Conservation (phyloP, 2,113 vertebrate genomes). For the Platysteira castanea region DNA sequence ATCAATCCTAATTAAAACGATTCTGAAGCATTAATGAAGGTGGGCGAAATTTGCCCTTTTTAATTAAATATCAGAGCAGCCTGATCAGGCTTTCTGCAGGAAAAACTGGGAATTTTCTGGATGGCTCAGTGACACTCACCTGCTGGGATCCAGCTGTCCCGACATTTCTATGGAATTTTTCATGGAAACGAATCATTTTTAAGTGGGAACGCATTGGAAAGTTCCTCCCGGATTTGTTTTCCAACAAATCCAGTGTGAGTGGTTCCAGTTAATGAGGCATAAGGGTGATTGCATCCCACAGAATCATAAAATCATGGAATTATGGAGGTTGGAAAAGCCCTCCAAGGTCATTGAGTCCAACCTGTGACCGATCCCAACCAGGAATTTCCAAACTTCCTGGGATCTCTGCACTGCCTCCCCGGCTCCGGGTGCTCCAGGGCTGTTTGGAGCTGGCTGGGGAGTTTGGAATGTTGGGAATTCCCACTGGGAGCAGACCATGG, state of each 20-base stretch:
- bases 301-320: neutral
- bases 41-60: neutral
- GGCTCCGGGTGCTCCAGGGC: neutral
- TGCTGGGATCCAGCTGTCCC: neutral
- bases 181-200: accelerated
- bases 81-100: neutral
- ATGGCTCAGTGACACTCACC: neutral
- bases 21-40: neutral
- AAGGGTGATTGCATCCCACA: neutral
- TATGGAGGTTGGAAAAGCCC: neutral
- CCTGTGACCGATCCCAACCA: accelerated
- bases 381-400: neutral
- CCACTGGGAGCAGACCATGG: accelerated
- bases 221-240: neutral
- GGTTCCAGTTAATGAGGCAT: accelerated
- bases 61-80: neutral
- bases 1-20: neutral
- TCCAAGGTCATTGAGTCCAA: neutral
- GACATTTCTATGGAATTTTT: neutral
- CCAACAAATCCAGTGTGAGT: neutral
- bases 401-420: neutral
- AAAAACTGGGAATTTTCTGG: neutral
- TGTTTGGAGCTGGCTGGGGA: neutral
- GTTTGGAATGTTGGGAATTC: neutral
- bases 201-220: too few species aligned